A percentile compares a stretch with the other conserved stretches of the same genome.
Evolutionary conservation across 2,113 vertebrate species (phyloP).

Genomic region (Cepphus grylle): DNA sequence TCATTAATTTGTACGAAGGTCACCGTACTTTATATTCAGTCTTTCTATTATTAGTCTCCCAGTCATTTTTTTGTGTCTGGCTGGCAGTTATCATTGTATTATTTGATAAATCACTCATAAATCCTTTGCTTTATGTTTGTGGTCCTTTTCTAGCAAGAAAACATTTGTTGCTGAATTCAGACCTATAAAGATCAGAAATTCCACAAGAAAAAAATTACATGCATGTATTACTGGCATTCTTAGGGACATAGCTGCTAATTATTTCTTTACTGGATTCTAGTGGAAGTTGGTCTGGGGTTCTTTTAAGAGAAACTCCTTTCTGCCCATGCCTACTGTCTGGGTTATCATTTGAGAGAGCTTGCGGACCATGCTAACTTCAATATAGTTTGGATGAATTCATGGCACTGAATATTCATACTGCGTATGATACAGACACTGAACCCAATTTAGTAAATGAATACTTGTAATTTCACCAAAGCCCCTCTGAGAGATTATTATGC

Average conservation of each 20-base stretch:
- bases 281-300: neutral
- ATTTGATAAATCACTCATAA: slow-evolving; percentile 44
- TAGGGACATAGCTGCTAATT: neutral
- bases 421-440: slow-evolving; percentile 77
- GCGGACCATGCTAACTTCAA: slow-evolving; percentile 58
- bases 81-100: slow-evolving; percentile 34
- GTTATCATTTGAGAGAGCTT: slow-evolving; percentile 25
- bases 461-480: slow-evolving; percentile 81
- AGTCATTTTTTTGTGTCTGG: slow-evolving; percentile 54
- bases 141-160: slow-evolving; percentile 21
- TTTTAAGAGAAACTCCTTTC: neutral
- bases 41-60: slow-evolving; percentile 40
- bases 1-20: neutral
- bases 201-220: neutral
- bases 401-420: slow-evolving; percentile 77
- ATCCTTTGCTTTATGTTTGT: slow-evolving; percentile 31
- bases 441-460: slow-evolving; percentile 85
- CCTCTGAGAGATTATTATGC: slow-evolving; percentile 80
- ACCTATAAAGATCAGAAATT: neutral
- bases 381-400: slow-evolving; percentile 66
- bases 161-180: neutral
- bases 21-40: slow-evolving; percentile 22
- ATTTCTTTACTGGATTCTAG: slow-evolving; percentile 8
- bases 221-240: neutral
- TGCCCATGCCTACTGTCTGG: slow-evolving; percentile 26